A percentile compares a stretch with the other conserved stretches of the same genome.
These are phyloP conservation scores for Antheraea mylitta DNA, from an alignment of 1,140 invertebrate species.

Conservation along the genomic window DNA sequence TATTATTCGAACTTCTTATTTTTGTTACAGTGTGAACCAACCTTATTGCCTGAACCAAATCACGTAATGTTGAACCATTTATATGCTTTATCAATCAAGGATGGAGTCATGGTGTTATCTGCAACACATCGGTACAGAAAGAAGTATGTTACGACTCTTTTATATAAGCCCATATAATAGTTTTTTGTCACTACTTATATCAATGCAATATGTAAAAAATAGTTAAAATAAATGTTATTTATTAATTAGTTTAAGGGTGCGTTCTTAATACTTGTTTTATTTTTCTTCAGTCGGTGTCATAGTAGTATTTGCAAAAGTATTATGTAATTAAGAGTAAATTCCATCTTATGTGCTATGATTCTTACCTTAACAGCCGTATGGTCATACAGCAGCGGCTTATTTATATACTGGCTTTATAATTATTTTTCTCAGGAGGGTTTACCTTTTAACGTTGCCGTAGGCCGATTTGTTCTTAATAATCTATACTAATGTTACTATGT, in stretches of 20 bases:
- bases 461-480: too few species aligned
- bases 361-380: not conserved
- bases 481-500: too few species aligned
- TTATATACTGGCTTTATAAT: not conserved
- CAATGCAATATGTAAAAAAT: not conserved
- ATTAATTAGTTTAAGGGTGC: slow-evolving; percentile 1
- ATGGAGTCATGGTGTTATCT: slow-evolving; percentile 99
- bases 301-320: not conserved
- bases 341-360: not conserved
- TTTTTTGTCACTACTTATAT: slow-evolving; percentile 1
- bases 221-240: not conserved
- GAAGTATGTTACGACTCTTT: slow-evolving; percentile 99
- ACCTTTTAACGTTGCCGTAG: not conserved
- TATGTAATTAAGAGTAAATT: not conserved
- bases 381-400: too few species aligned
- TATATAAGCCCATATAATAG: slow-evolving; percentile 97
- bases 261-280: not conserved
- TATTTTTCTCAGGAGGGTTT: not conserved
- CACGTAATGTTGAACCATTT: slow-evolving; percentile 99
- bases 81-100: slow-evolving; percentile 99
- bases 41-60: slow-evolving; percentile 98
- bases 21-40: slow-evolving; percentile 94
- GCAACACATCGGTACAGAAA: slow-evolving; percentile 98
- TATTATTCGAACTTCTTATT: slow-evolving; percentile 4
- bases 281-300: not conserved